Conservation (phyloP, 2,888 invertebrate species). For the Xylophagus ater region DNA sequence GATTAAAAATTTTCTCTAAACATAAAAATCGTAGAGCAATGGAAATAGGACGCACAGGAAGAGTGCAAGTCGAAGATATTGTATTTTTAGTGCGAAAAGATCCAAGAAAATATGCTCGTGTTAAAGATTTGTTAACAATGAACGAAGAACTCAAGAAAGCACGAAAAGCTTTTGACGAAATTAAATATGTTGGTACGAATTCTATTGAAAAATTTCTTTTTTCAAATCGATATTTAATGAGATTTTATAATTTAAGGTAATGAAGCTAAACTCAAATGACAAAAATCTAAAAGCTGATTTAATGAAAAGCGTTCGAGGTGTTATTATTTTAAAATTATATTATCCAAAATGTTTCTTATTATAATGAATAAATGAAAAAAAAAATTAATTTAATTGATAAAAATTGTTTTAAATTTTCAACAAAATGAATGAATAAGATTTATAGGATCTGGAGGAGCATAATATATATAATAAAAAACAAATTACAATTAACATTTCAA, state of each 20-base stretch:
- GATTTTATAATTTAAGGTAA: slow-evolving; percentile 23
- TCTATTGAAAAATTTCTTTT: too few relatives aligned
- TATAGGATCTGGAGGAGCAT: too few relatives aligned
- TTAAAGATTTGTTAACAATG: slow-evolving; percentile 94
- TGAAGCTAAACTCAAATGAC: slow-evolving; percentile 36
- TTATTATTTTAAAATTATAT: too few relatives aligned
- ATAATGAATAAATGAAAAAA: too few relatives aligned
- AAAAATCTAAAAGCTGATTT: too few relatives aligned
- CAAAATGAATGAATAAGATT: too few relatives aligned
- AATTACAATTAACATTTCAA: not conserved
- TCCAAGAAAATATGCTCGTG: slow-evolving; percentile 89
- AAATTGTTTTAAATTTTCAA: too few relatives aligned
- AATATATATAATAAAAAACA: too few relatives aligned
- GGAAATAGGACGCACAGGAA: slow-evolving; percentile 93
- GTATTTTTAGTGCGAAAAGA: slow-evolving; percentile 94
- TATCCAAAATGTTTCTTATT: too few relatives aligned
- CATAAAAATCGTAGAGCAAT: slow-evolving; percentile 67
- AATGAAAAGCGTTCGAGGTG: too few relatives aligned
- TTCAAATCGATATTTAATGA: not conserved
- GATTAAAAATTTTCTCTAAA: too few relatives aligned
- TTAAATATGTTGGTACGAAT: slow-evolving; percentile 79
- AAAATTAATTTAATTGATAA: too few relatives aligned
- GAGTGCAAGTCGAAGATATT: slow-evolving; percentile 97
- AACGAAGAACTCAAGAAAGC: slow-evolving; percentile 98
- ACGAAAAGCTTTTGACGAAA: slow-evolving; percentile 98